Evolutionary conservation across 30 jellyfish, hydroid and myxozoan species (phyloP), one percentile per base, ranked within the genome.

Genomic region (Cassiopea andromeda): DNA sequence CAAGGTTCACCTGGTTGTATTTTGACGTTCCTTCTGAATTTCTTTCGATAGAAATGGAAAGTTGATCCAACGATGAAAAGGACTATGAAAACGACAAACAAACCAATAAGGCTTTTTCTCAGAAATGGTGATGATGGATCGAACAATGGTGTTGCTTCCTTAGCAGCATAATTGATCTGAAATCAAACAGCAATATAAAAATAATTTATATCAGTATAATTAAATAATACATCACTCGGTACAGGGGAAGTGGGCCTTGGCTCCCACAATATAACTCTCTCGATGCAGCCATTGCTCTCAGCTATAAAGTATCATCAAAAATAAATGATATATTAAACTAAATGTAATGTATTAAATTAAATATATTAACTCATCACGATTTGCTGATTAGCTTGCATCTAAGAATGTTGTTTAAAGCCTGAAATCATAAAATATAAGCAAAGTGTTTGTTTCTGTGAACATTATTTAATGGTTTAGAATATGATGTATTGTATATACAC

Each of bases 51-150:
- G 49, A 48, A 19, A 83, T 66, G 75, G 83, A 10, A 69, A 18
- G 49, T 46, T 2, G 83, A 69, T 1, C 91, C 91, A 50, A 69
- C 4, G 69, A 43, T 0, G 70, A 70, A 69, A 57, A 71, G 69
- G 8, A 73, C 44, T 9, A 16, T 10, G 19, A 67, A 83, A 5
- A 83, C 77, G n/a, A 47, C 75, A 48, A 49, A 16, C 47, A 83
- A 16, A 59, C 45, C 80, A 15, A 49, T 19, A 46, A 83, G 77
- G 70, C 27, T 69, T 46, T 66, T 46, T 47, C 77, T 38, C 44
- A 83, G 61, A 60, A 83, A 46, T 3, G 91, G 46, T 15, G 91
- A 83, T 47, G 79, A 60, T 1, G 91, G 91, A 58, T 83, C 91
- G 82, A 83, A 83, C 13, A 83, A 84, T 1, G 91, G 70, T 14